Evolutionary conservation across 2,888 invertebrate genomes (phyloP), one percentile per base, ranked within the genome.

Genomic region (Elgonia sp.): DNA sequence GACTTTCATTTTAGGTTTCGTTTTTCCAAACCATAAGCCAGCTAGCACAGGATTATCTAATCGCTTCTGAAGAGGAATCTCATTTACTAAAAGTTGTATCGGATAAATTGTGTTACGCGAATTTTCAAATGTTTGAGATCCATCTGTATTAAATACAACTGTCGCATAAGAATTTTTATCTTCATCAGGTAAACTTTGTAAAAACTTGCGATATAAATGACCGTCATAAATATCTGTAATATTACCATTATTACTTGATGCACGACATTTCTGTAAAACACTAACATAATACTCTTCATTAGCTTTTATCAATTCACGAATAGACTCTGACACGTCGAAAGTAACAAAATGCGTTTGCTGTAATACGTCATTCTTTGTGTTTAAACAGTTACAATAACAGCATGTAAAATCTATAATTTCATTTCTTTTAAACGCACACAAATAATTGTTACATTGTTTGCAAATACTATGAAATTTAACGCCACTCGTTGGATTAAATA

Each of bases 1-100:
- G 53, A 82, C 79, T 82, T 89, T 84, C 87, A 86, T 85, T 20
- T 46, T 57, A n/a, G 84, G 89, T 65, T 89, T 87, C 21, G 83
- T 75, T 87, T 82, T 80, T 16, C 83, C 86, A 75, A 84, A 88
- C 83, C 88, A 83, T 14, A 88, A 70, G 16, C 76, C 86, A 62
- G 69, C 60, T 63, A 85, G 73, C 6, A 86, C 75, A 40, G 70
- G 72, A 53, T 82, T 63, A 18, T 60, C 46, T 18, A 69, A 63
- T 16, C 88, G 42, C 40, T n/a, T 72, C 46, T 88, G 55, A 16
- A 69, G 73, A 39, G 85, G 83, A 55, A 83, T 60, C 65, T 88
- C 80, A 73, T 88, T 88, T 42, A 86, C 12, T 40, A 77, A 62
- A 14, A 82, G 18, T 62, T 86, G 85, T 62, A 88, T 70, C 0